Evolutionary conservation across 2,797 vertebrate species (phyloP), one percentile per base, ranked within the genome.

Genomic region (Lithobates pipiens): DNA sequence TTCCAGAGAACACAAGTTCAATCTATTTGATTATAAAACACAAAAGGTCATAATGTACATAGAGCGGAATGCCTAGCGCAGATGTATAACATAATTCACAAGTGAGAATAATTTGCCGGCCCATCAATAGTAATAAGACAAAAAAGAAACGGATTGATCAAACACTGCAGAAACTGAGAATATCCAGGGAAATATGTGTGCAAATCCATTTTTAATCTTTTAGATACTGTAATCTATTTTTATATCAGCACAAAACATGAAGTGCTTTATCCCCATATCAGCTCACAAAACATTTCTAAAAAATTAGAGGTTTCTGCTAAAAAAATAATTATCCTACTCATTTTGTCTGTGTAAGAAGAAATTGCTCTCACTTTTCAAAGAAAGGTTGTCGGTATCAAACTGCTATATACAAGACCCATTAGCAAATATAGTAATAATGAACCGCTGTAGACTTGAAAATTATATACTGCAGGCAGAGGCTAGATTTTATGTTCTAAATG

Each of bases 181-280:
- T 85, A 85, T 80, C 77, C 21, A 61, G 77, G 77, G 91, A 88
- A 89, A 93, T 92, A 90, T 86, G 68, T 88, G 85, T 76, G 91
- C 39, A 90, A 90, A 94, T 92, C 88, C 86, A 92, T 93, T 92
- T 94, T 93, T 94, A 94, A 93, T 94, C 93, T 91, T 88, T 83
- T 74, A 91, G 82, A 90, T 88, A 87, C 69, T 88, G 68, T 88
- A 91, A 93, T 92, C 89, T 89, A 90, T 93, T 94, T 94, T 92
- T 89, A 90, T 91, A 90, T 89, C 84, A 84, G 83, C 25, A 72
- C 54, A 88, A 82, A 88, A 89, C 90, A 88, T n/a, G 42, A 57
- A 57, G 23, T 50, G n/a, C 8, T 73, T 46, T 46, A 44, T 57
- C 54, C 54, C 54, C 25, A 57, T 65, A 77, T 36, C 39, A 54